These are phyloP conservation scores for Rhyacophila evoluta DNA, from an alignment of 2,888 invertebrate species.

Conservation along the genomic window DNA sequence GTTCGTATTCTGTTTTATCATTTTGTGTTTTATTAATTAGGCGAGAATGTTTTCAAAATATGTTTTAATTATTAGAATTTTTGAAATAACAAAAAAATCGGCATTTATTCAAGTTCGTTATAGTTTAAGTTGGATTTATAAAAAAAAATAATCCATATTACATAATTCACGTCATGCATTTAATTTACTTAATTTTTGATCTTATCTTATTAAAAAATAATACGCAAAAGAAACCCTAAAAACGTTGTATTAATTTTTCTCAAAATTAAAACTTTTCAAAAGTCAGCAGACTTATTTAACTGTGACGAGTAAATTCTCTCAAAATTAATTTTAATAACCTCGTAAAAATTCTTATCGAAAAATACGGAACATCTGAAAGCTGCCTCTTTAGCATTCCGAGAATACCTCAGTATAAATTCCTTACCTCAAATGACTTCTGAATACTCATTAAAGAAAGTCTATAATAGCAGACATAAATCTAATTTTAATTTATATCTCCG, in stretches of 20 bases:
- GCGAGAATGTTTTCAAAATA: too few species aligned
- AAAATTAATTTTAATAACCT: conserved; percentile 12
- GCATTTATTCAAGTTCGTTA: too few species aligned
- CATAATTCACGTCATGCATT: too few species aligned
- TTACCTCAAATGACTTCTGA: conserved; percentile 40
- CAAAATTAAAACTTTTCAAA: not conserved
- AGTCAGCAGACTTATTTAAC: not conserved
- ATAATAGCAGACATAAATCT: conserved; percentile 42
- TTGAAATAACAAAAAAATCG: too few species aligned
- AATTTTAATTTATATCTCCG: conserved; percentile 37
- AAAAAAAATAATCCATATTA: too few species aligned
- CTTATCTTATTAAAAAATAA: not conserved
- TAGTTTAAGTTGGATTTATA: too few species aligned
- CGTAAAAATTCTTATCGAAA: conserved; percentile 16
- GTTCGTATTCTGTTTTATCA: too few species aligned
- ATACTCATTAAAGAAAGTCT: conserved; percentile 35
- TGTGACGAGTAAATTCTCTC: conserved; percentile 1
- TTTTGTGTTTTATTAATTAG: too few species aligned
- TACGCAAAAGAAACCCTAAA: not conserved
- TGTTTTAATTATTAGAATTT: too few species aligned
- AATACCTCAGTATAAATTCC: conserved; percentile 23
- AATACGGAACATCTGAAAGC: not conserved
- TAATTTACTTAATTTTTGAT: too few species aligned
- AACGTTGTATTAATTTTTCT: too few species aligned
- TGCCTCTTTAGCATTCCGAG: conserved; percentile 11